Evolutionary conservation across 2,113 vertebrate genomes (phyloP).

Genomic region (Litocranius walleri): DNA sequence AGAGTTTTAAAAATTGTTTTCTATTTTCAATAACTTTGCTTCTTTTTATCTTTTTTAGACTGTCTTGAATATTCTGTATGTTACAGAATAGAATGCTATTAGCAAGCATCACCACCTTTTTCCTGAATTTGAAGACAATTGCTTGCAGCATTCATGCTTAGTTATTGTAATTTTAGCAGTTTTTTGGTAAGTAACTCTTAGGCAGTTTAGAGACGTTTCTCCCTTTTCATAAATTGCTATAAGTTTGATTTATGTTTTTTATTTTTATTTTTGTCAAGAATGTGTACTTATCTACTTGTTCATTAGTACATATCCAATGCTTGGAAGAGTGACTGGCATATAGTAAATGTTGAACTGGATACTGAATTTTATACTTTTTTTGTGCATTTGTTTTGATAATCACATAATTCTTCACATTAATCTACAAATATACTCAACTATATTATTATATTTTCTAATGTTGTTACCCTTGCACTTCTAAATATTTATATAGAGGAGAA

Average conservation of each 20-base stretch:
- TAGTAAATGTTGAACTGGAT: background rate
- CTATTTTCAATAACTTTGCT: background rate
- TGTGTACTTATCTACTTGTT: background rate
- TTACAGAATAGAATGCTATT: background rate
- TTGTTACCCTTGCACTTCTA: background rate
- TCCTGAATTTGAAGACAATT: background rate
- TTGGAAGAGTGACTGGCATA: background rate
- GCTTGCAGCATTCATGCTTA: background rate
- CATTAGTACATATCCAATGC: background rate
- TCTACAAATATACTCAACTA: background rate
- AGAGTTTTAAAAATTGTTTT: background rate
- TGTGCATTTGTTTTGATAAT: background rate
- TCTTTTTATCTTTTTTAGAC: background rate
- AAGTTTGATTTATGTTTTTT: background rate
- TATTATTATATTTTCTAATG: background rate
- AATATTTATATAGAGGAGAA: background rate
- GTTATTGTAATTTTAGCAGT: background rate
- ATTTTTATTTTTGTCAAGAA: background rate
- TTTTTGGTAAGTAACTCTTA: background rate
- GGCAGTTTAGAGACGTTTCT: background rate
- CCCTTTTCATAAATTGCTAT: background rate
- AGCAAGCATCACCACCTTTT: background rate
- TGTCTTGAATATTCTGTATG: background rate
- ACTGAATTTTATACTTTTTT: background rate
- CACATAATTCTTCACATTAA: background rate